Conservation (phyloP, 2,797 vertebrate genomes). For the Alfaro cultratus region DNA sequence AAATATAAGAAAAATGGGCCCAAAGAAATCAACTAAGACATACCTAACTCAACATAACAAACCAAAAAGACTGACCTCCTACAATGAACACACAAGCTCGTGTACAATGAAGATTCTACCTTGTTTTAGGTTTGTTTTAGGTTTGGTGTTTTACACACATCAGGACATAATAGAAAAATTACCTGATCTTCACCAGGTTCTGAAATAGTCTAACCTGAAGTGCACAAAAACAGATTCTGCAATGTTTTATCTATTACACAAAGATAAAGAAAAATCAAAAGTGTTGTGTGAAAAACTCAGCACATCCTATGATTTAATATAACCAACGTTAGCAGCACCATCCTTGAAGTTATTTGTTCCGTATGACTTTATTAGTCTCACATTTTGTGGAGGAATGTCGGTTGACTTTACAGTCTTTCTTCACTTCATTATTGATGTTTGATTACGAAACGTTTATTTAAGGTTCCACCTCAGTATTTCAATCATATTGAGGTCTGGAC, state of each 20-base stretch:
- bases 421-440: not conserved
- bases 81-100: no score
- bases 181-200: not conserved
- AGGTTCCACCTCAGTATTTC: not conserved
- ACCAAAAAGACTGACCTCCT: no score
- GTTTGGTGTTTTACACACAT: constrained; percentile 27
- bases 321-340: not conserved
- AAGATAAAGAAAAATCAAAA: not conserved
- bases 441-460: not conserved
- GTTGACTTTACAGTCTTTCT: not conserved
- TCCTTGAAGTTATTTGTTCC: not conserved
- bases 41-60: no score
- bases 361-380: not conserved
- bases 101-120: constrained; percentile 19
- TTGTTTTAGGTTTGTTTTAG: constrained; percentile 31
- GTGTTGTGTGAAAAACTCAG: not conserved
- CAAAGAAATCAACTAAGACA: no score
- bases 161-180: constrained; percentile 4
- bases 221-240: not conserved
- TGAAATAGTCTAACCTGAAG: not conserved
- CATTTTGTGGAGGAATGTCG: not conserved
- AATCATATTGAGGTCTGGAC: not conserved
- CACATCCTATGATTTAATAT: not conserved
- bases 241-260: not conserved
- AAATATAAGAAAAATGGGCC: no score